Percentiles rank a stretch among this genome's conserved stretches.
Evolutionary conservation across 2,797 vertebrate genomes (phyloP).

Genomic region (Chromis chromis): DNA sequence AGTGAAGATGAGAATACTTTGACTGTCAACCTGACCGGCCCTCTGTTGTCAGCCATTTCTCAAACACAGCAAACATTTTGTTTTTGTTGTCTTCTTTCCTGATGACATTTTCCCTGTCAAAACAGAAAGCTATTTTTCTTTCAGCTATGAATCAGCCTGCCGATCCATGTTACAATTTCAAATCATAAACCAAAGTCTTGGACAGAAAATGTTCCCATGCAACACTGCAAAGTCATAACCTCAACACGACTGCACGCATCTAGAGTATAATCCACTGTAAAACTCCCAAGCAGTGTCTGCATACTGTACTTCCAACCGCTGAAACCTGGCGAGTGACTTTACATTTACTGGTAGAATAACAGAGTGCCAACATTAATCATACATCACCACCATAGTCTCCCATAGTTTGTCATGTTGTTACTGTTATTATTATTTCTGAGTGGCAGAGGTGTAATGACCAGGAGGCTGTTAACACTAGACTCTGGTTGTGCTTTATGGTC

Average conservation of each 20-base stretch:
- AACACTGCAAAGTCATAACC: conserved; percentile 41
- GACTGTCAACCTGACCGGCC: conserved; percentile 67
- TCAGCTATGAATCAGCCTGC: conserved; percentile 65
- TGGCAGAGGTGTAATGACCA: conserved; percentile 28
- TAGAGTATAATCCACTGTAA: conserved; percentile 36
- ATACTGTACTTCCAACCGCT: conserved; percentile 14
- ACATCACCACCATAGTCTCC: conserved; percentile 9
- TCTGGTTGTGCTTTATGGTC: conserved; percentile 50
- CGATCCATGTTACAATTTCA: conserved; percentile 66
- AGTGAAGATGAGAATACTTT: conserved; percentile 24
- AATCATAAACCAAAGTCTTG: conserved; percentile 59
- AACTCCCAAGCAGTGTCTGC: conserved; percentile 11
- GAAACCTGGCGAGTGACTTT: conserved; percentile 23
- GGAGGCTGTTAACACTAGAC: conserved; percentile 55
- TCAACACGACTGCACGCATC: conserved; percentile 36
- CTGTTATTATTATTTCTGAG: conserved; percentile 37
- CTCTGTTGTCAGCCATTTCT: conserved; percentile 65
- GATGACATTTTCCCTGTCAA: conserved; percentile 64
- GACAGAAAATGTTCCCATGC: conserved; percentile 42
- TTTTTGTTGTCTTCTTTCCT: conserved; percentile 49
- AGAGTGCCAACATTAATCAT: conserved; percentile 23
- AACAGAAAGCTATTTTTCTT: conserved; percentile 62
- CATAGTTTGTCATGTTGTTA: conserved; percentile 18
- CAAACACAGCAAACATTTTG: conserved; percentile 65
- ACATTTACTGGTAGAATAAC: conserved; percentile 25